Base-by-base conservation (phyloP, 2,888 invertebrate genomes). In the Aspidapion aeneum region DNA sequence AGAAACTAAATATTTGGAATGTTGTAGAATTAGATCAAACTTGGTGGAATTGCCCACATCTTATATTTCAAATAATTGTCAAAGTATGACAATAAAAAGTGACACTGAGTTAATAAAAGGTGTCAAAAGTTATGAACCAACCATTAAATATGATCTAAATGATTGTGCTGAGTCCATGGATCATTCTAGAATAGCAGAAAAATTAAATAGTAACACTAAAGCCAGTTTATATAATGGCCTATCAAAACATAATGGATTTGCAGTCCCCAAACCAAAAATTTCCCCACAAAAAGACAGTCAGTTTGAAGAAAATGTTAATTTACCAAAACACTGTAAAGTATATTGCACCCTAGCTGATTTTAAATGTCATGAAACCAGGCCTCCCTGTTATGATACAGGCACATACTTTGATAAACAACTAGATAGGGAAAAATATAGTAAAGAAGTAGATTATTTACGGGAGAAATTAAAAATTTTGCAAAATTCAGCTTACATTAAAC, bases 21-120 rank as follows among this genome's bases (percentile, higher is more conserved):
- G 72, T 63, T 74, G 72, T 62, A 73, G 76, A 57, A 70, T 77
- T 35, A 72, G 77, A 68, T 71, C 77, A 52, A 79, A 77, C 68
- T 67, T 79, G 55, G 77, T 76, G 62, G 78, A 79, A 70, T 69
- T 80, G 63, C 80, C 80, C 61, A 80, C 80, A 20, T 75, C 78
- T 18, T 80, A 80, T 69, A 80, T 80, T 66, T 74, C 77, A 66
- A 78, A 79, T 70, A 79, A 78, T 69, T 76, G 77, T 73, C 78
- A 78, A 70, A 73, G 65, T 66, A 16, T 71, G 68, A 62, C 72
- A 63, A 51, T 68, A 63, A 73, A 72, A 73, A 72, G 70, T 66
- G 71, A 74, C 51, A 64, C 69, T 58, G 68, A 69, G 64, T 69
- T 68, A 68, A 65, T 68, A 35, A 77, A 75, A 70, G 67, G 69